Evolutionary conservation across 2,888 invertebrate genomes (phyloP), one percentile per base, ranked within the genome.

Genomic region (Parochlus steinenii): DNA sequence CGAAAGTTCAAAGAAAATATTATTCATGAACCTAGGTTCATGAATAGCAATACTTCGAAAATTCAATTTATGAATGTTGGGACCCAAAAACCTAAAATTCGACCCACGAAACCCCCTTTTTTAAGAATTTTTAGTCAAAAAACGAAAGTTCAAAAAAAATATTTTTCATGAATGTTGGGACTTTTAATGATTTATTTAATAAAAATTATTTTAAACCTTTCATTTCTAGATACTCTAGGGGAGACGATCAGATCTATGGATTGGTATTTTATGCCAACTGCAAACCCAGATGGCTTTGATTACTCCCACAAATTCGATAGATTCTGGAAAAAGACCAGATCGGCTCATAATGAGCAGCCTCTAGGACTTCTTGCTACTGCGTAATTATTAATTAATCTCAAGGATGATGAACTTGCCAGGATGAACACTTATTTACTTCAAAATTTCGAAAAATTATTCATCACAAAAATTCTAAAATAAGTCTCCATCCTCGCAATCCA

Each of bases 251-350:
- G 70, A 33, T 58, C 62, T 30, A 71, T 71, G 2, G 76, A 77
- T 48, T 82, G 79, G 72, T 75, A 76, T 55, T 69, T 82, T 40
- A 62, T 81, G 58, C 80, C 82, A 0, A 65, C 80, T 8, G 60
- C 71, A 31, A 82, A 82, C 60, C 81, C 81, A 1, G 82, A 82
- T 44, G 77, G 78, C 1, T 82, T 81, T 51, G 78, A 74, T 45
- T 79, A 71, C 47, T 71, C 74, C 37, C 77, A 77, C 50, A 71
- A 71, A 4, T 67, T 65, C 44, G 77, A 81, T 56, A 67, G 83
- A 5, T 63, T 82, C 40, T 85, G 83, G 83, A 65, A 72, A 43
- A 83, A 85, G 56, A 81, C 82, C 0, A 65, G 83, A 15, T 72
- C 72, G 6, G 68, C 67, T 37, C 58, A 63, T 33, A 46, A 56